phyloP scores from a whole-genome alignment of 2,113 vertebrate genomes.

The Tyto alba region DNA sequence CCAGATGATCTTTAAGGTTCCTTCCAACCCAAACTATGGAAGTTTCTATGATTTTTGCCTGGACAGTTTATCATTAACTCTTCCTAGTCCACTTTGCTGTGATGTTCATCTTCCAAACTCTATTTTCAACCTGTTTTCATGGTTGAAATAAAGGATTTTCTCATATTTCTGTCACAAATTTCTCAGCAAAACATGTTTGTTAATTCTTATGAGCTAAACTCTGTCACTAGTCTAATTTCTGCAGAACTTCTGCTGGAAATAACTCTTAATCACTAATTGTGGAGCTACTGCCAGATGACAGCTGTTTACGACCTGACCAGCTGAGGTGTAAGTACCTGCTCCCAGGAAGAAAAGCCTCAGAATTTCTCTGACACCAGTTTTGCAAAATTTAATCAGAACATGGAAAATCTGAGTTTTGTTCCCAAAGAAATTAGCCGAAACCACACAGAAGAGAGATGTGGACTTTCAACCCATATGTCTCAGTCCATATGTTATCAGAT shows the following conservation, averaged over 20 bases:
- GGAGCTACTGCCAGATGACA: neutral
- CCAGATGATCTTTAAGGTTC: neutral
- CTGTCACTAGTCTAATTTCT: neutral
- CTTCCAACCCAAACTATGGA: neutral
- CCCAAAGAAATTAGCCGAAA: neutral
- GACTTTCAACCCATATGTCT: neutral
- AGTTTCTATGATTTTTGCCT: neutral
- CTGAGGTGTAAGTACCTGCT: neutral
- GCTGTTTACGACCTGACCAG: neutral
- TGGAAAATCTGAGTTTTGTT: neutral
- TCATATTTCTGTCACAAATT: neutral
- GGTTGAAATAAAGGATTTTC: neutral
- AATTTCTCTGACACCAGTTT: neutral
- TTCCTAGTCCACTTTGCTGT: neutral
- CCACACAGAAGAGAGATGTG: neutral
- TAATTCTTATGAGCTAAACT: neutral
- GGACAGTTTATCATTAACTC: neutral
- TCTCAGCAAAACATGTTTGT: neutral
- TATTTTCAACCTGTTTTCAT: neutral
- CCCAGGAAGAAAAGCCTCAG: neutral
- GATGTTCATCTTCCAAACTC: neutral
- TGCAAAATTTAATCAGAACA: neutral
- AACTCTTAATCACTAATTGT: neutral
- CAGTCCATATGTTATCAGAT: neutral
- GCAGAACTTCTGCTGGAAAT: neutral